Percentiles rank a stretch among this genome's conserved stretches.
Evolutionary conservation across 2,888 invertebrate species (phyloP).

Genomic region (Hybos culiciformis): DNA sequence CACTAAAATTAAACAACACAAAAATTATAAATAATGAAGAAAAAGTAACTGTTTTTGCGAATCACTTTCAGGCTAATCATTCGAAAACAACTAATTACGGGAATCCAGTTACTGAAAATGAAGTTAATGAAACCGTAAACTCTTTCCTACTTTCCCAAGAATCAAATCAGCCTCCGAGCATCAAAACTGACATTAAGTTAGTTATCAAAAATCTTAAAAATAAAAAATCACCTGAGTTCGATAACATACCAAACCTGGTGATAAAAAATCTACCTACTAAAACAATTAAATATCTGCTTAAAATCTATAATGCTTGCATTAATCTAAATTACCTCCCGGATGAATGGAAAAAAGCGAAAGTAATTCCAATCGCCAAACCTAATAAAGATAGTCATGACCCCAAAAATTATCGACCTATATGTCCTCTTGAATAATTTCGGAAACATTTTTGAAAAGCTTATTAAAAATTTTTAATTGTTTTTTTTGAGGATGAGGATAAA

Average conservation of each 20-base stretch:
- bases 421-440: conserved; percentile 1
- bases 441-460: conserved; percentile 4
- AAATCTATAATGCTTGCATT: neutral
- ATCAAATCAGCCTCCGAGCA: too few relatives aligned
- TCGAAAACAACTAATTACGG: neutral
- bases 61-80: neutral
- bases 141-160: too few relatives aligned
- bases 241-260: neutral
- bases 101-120: neutral
- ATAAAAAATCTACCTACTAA: neutral
- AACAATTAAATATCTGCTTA: neutral
- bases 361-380: neutral
- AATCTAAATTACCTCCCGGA: neutral
- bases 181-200: neutral
- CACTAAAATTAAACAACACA: neutral
- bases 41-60: neutral
- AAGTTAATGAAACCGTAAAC: too few relatives aligned
- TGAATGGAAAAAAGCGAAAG: neutral
- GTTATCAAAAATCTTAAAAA: too few relatives aligned
- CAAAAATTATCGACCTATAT: neutral
- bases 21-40: neutral
- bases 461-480: too few relatives aligned
- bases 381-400: neutral
- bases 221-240: too few relatives aligned
- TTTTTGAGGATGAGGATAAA: too few relatives aligned